Percentiles rank a stretch among this genome's conserved stretches.
Conservation (phyloP, 1,140 invertebrate species). For the Bombus waltoni region DNA sequence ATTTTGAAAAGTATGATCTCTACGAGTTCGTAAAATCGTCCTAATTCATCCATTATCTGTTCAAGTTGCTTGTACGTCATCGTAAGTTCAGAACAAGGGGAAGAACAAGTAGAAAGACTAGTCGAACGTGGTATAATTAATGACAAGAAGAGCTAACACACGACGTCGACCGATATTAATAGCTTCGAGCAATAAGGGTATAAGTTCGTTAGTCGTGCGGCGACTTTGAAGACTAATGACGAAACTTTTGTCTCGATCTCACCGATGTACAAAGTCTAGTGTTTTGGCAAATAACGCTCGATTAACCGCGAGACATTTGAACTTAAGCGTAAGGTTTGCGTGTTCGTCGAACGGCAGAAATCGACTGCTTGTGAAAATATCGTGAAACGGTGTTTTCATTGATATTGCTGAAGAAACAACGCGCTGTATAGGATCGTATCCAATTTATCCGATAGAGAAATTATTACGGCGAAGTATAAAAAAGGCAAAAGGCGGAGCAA, state of each 20-base stretch:
- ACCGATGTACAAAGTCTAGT: background rate
- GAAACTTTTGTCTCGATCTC: conserved; percentile 45
- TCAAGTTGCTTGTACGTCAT: background rate
- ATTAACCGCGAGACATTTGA: conserved; percentile 46
- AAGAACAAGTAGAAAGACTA: conserved; percentile 39
- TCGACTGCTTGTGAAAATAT: conserved; percentile 5
- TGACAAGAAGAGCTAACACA: conserved; percentile 60
- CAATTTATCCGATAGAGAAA: conserved; percentile 61
- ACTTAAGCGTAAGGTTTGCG: background rate
- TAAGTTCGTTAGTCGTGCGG: conserved; percentile 48
- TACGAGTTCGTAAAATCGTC: background rate
- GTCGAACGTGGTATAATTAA: conserved; percentile 62
- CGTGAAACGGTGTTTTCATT: conserved; percentile 32
- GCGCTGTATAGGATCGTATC: conserved; percentile 38
- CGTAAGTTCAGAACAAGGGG: background rate
- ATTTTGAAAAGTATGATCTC: background rate
- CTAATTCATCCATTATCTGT: conserved; percentile 27
- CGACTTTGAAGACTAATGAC: conserved; percentile 55
- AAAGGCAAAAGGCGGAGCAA: conserved; percentile 11
- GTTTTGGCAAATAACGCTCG: conserved; percentile 25
- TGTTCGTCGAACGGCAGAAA: background rate
- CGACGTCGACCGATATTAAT: conserved; percentile 52
- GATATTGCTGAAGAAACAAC: background rate
- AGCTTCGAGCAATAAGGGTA: conserved; percentile 42
- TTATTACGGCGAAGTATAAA: conserved; percentile 34